These are phyloP conservation scores for Cyanistes caeruleus DNA, from an alignment of 2,113 vertebrate genomes.

Conservation along the genomic window DNA sequence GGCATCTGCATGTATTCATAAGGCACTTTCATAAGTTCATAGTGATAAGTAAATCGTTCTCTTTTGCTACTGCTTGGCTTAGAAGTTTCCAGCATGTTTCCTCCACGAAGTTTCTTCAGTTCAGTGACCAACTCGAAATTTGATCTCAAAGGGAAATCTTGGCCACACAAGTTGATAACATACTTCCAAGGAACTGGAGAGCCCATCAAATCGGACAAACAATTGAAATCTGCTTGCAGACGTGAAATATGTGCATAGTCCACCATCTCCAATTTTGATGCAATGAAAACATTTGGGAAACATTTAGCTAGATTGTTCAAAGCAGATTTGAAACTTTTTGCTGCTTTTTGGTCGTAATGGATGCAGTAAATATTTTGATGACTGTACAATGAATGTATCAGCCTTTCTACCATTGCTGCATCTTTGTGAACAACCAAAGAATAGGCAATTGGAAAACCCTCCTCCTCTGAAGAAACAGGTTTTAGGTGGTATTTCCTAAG, in stretches of 20 bases:
- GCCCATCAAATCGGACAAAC: slow-evolving; percentile 85
- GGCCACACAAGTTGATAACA: slow-evolving; percentile 91
- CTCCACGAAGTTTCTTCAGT: slow-evolving; percentile 82
- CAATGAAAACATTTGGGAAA: slow-evolving; percentile 87
- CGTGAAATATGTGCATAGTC: slow-evolving; percentile 89
- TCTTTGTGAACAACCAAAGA: slow-evolving; percentile 94
- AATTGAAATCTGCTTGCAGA: slow-evolving; percentile 91
- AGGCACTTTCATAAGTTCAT: slow-evolving; percentile 81
- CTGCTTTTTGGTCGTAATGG: slow-evolving; percentile 89
- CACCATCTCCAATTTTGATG: slow-evolving; percentile 87
- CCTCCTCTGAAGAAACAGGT: slow-evolving; percentile 78
- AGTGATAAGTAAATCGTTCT: slow-evolving; percentile 83
- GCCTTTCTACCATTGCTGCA: slow-evolving; percentile 89
- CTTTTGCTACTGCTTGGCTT: slow-evolving; percentile 83
- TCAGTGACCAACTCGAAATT: slow-evolving; percentile 87
- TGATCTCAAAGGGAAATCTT: slow-evolving; percentile 91
- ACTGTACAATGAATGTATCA: slow-evolving; percentile 84
- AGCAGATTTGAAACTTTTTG: slow-evolving; percentile 81
- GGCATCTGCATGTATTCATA: slow-evolving; percentile 83
- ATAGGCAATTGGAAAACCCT: slow-evolving; percentile 86
- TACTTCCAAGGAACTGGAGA: slow-evolving; percentile 87
- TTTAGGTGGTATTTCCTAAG: slow-evolving; percentile 80
- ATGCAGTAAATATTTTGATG: slow-evolving; percentile 91
- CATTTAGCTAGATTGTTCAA: slow-evolving; percentile 85
- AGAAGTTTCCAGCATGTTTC: slow-evolving; percentile 89